These are phyloP conservation scores for Benitochromis conjunctus DNA, from an alignment of 2,113 vertebrate genomes.

Conservation along the genomic window DNA sequence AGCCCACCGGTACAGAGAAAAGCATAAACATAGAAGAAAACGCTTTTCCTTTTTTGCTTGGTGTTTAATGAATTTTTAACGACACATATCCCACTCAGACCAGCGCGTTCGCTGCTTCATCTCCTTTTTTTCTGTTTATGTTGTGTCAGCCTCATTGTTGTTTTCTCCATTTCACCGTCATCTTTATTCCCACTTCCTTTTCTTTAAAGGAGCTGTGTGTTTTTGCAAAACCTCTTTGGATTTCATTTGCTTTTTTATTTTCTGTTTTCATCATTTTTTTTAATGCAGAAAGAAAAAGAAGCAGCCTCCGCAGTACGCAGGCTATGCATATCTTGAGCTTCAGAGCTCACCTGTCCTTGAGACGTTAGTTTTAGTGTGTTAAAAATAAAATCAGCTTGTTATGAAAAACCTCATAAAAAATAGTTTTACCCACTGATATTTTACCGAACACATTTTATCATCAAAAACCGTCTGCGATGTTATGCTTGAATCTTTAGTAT, in stretches of 20 bases:
- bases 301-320: neutral
- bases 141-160: neutral
- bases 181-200: neutral
- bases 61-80: neutral
- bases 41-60: neutral
- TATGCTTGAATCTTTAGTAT: neutral
- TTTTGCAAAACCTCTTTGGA: neutral
- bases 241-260: neutral
- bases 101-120: accelerated
- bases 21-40: neutral
- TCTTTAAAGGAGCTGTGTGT: accelerated
- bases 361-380: neutral
- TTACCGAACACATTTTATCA: neutral
- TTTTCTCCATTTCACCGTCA: neutral
- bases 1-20: neutral
- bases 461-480: neutral
- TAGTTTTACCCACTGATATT: neutral
- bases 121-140: neutral
- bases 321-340: accelerated
- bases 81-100: neutral
- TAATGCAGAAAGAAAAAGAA: neutral
- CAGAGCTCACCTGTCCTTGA: neutral
- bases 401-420: neutral
- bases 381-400: neutral
- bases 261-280: neutral